Percentiles rank a stretch among this genome's conserved stretches.
Evolutionary conservation across 2,797 vertebrate genomes (phyloP).

Genomic region (Moxostoma hubbsi): DNA sequence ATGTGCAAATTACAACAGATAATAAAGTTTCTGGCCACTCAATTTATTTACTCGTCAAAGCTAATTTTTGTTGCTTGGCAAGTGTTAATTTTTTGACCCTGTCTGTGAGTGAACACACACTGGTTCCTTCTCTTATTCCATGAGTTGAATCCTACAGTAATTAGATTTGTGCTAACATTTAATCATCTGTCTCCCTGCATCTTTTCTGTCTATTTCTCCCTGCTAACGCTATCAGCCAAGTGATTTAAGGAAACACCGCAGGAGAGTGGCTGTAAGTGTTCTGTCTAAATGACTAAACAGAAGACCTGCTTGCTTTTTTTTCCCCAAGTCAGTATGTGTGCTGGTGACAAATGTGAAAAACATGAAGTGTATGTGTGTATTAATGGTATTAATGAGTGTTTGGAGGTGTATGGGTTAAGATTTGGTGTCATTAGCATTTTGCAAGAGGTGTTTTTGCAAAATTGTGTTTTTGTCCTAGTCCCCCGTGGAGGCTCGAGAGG

Average conservation of each 20-base stretch:
- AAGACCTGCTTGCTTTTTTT: neutral
- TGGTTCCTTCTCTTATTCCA: neutral
- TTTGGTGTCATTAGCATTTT: neutral
- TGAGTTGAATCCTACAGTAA: constrained; percentile 1
- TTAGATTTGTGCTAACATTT: constrained; percentile 52
- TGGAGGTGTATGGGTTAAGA: neutral
- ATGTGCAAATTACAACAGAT: no score
- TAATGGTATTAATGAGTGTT: neutral
- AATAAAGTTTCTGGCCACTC: no score
- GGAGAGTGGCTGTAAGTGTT: constrained; percentile 94
- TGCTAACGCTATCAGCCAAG: constrained; percentile 84
- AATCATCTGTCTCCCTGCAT: constrained; percentile 67
- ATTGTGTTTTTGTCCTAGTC: constrained; percentile 78
- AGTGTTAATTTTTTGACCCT: no score
- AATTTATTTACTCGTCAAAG: no score
- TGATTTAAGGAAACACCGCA: constrained; percentile 95
- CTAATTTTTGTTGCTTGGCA: no score
- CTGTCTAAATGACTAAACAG: constrained; percentile 52
- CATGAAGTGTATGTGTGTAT: no score
- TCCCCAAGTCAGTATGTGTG: neutral
- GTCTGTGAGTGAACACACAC: no score
- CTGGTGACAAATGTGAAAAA: neutral
- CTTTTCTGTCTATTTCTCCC: constrained; percentile 59
- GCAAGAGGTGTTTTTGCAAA: neutral
- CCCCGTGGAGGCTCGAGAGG: constrained; percentile 89